These are phyloP conservation scores for Drosophila quadrilineata DNA, from an alignment of 1,140 invertebrate species.

Conservation along the genomic window DNA sequence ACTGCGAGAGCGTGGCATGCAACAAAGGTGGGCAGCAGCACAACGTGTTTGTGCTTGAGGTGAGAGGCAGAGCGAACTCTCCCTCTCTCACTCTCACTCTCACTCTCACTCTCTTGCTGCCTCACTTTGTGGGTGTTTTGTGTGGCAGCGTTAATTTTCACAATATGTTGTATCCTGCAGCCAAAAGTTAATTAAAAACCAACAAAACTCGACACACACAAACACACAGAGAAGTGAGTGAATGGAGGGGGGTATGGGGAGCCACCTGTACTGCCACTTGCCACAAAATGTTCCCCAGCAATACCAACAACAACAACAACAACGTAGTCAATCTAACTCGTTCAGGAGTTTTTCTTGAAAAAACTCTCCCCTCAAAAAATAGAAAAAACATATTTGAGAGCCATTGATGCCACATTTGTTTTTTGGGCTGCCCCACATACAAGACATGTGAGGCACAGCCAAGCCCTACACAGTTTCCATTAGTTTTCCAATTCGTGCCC, in stretches of 20 bases:
- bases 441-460: conserved; percentile 5
- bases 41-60: conserved; percentile 61
- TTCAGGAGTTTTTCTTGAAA: conserved; percentile 33
- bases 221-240: neutral
- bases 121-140: conserved; percentile 29
- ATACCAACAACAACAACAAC: conserved; percentile 11
- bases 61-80: no score
- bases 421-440: no score
- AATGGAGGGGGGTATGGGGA: conserved; percentile 1
- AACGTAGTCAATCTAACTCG: conserved; percentile 25
- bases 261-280: conserved; percentile 41
- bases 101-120: conserved; percentile 1
- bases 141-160: conserved; percentile 77
- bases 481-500: neutral
- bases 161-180: conserved; percentile 81
- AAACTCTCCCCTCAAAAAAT: no score
- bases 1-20: conserved; percentile 19
- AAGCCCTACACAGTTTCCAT: conserved; percentile 1
- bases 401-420: conserved; percentile 40
- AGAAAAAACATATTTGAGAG: no score
- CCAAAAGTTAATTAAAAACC: conserved; percentile 82
- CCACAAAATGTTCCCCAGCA: conserved; percentile 34
- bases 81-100: no score
- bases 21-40: conserved; percentile 43
- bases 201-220: conserved; percentile 71